phyloP scores from a whole-genome alignment of 2,113 vertebrate species.

The Anhinga anhinga region DNA sequence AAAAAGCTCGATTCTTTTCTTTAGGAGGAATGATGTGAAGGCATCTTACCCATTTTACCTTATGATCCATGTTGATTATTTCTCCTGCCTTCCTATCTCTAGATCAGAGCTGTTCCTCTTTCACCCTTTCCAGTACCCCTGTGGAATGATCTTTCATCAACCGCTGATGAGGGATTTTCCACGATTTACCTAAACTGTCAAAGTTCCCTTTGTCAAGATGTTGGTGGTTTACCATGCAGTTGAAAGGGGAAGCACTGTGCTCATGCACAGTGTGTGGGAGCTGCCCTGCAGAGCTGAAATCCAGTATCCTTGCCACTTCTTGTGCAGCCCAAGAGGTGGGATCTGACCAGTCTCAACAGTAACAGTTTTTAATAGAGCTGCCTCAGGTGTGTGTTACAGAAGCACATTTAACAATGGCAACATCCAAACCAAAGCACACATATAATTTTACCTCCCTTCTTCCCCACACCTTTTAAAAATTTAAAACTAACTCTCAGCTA shows the following conservation, averaged over 20 bases:
- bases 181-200: rapidly evolving
- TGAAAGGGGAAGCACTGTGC: neutral
- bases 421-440: rapidly evolving
- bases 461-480: neutral
- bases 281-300: too few species aligned
- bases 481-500: neutral
- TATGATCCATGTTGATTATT: neutral
- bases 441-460: neutral
- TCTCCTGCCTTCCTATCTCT: neutral
- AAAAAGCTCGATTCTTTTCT: neutral
- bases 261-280: neutral
- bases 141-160: neutral
- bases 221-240: neutral
- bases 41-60: neutral
- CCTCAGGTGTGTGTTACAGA: neutral
- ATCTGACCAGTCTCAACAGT: neutral
- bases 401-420: neutral
- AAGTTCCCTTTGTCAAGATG: neutral
- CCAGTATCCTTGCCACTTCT: neutral
- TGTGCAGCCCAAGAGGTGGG: neutral
- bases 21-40: neutral
- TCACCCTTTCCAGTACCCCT: neutral
- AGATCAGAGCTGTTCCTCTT: neutral
- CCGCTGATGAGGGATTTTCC: neutral
- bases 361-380: neutral